Evolutionary conservation across 2,113 vertebrate genomes (phyloP), one percentile per base, ranked within the genome.

Genomic region (Salvelinus alpinus): DNA sequence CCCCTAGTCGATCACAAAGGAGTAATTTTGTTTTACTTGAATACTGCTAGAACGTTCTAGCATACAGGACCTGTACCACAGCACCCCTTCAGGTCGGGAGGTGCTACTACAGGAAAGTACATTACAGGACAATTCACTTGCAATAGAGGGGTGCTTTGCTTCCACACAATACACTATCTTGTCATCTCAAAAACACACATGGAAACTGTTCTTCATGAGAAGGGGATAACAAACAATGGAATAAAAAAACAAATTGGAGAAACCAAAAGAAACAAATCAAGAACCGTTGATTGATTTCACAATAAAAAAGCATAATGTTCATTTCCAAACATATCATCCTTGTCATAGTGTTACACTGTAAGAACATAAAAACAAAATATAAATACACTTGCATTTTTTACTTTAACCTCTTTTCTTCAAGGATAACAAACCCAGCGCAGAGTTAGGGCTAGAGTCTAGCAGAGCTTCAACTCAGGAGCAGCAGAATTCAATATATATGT

Each of bases 341-440:
- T 76, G 70, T 85, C 78, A 73, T 78, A 88, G 73, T 69, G 70
- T 87, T 90, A 93, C 91, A 92, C 80, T 84, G 75, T 85, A 86
- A 85, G 83, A 73, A 73, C 90, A 65, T 67, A 86, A 87, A 60
- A 60, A 62, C 13, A 2, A 62, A 86, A 82, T 87, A 90, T 91
- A 91, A 92, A 91, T 91, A 91, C 87, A 87, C 80, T 76, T 31
- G 72, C 78, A 82, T 71, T 75, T 24, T 78, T 76, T 69, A 0
- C 6, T 77, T 82, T 82, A 80, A 73, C 71, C 62, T 29, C 83
- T 85, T 82, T 68, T 75, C 83, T 88, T 84, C 38, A 54, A 18
- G 38, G 9, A 44, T 5, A 54, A 14, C 4, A 18, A 54, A 4
- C 14, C 51, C 51, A 18, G 51, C 51, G 14, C 14, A 54, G 12